Evolutionary conservation across 2,797 vertebrate species (phyloP).

Genomic region (Halcyon chelicuti): DNA sequence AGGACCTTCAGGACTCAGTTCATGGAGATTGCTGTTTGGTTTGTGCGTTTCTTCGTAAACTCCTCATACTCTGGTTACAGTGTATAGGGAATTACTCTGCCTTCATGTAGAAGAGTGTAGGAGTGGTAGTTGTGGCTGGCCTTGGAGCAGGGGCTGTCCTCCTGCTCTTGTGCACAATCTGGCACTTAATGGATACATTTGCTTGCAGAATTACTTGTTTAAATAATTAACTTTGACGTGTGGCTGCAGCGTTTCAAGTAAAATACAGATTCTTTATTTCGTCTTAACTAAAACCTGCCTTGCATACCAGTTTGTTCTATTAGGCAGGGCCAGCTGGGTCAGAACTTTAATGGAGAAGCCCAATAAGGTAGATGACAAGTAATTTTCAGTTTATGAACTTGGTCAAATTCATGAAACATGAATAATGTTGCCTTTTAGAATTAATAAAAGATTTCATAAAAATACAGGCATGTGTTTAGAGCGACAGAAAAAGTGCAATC

Average conservation of each 20-base stretch:
- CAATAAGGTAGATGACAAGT: background rate
- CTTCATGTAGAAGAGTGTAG: background rate
- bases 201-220: slow-evolving; percentile 20
- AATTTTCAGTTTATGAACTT: background rate
- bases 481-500: slow-evolving; percentile 81
- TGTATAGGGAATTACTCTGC: background rate
- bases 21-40: background rate
- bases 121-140: slow-evolving; percentile 4
- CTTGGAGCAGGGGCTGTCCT: background rate
- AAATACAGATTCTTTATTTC: slow-evolving; percentile 44
- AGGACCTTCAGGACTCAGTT: background rate
- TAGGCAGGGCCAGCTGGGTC: background rate
- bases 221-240: slow-evolving; percentile 35
- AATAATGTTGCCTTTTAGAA: background rate
- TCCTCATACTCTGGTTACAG: background rate
- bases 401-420: background rate
- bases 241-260: background rate
- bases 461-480: background rate
- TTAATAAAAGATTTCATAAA: background rate
- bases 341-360: background rate
- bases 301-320: background rate
- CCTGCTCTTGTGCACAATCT: background rate
- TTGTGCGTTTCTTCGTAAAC: background rate
- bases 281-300: slow-evolving; percentile 11
- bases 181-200: slow-evolving; percentile 13